Evolutionary conservation across 2,113 vertebrate species (phyloP), one percentile per base, ranked within the genome.

Genomic region (Leucopsar rothschildi): DNA sequence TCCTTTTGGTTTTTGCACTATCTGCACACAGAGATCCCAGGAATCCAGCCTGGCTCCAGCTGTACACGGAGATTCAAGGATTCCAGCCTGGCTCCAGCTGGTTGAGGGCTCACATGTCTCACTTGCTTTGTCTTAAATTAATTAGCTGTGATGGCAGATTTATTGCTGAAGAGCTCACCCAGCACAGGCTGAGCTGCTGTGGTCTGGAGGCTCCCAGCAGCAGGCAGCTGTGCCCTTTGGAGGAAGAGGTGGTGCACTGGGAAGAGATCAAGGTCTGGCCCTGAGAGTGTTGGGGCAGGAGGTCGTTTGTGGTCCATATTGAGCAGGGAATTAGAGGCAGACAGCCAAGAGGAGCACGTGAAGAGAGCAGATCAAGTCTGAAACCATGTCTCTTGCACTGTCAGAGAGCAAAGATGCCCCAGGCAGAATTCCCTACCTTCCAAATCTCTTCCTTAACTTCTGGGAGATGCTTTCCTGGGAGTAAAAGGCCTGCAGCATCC

Each of bases 341-440:
- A 35, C 35, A n/a, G 71, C 59, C 78, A 63, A 47, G 50, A 75
- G 47, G 19, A 86, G 31, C 44, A 33, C 0, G 0, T 59, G 53
- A 27, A 76, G 40, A 59, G 79, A 66, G 56, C 28, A 23, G 63
- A 47, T 57, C 1, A 0, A 29, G 35, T 73, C 28, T 73, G 35
- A 61, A 86, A 64, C 1, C 0, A 29, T 60, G 59, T 72, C 45
- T 6, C 8, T 64, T 69, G 9, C 0, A 0, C 66, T 76, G 49
- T 56, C 40, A 55, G 40, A 77, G 59, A 76, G 68, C 31, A 73
- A 69, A 69, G 72, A 27, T 33, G 31, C 56, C 25, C 11, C 56
- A 50, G 64, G 56, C 2, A 8, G 69, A 69, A 70, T 66, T 89
- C 44, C 12, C 4, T 70, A 42, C 33, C 40, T 77, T 91, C 33